Base-by-base conservation (phyloP, 2,797 vertebrate genomes). In the Glyptemys insculpta region DNA sequence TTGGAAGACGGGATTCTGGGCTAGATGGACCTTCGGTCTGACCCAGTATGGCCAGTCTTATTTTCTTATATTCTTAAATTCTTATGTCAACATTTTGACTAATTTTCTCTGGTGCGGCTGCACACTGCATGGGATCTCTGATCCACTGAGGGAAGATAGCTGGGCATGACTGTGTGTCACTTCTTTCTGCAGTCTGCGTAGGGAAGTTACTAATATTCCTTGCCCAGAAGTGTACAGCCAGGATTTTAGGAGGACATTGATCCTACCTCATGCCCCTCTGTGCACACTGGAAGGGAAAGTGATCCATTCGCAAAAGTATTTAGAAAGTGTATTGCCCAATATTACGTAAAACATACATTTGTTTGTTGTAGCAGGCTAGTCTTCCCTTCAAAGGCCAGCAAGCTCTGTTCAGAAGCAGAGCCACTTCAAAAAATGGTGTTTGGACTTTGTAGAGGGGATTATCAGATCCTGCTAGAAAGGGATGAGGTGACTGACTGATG, bases 91-190 rank as follows among this genome's bases (percentile, higher is more conserved):
- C 50, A 29, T 47, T 92, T 86, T 49, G 49, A 31, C 31, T 56
- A 34, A 16, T 21, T 78, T 62, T 85, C 11, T 53, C 15, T 27
- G 25, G 8, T 34, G n/a, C 8, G 23, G 37, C n/a, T 72, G 65
- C 68, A 19, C 25, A 14, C 6, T 21, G 1, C 5, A 0, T 59
- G 0, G 0, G 65, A 6, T 18, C 31, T 1, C 2, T 31, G 10
- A 25, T 85, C 14, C 6, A 8, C 0, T 6, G 3, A 23, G 37
- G 34, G n/a, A 74, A 25, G 19, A 37, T 34, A 56, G 1, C 14
- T 81, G 85, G 2, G 37, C 79, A 0, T 76, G 29, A 59, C n/a
- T 57, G 53, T 68, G 12, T 59, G 62, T 53, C 87, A 78, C 25
- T 88, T 0, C 52, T 49, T 1, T 0, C 37, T n/a, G 62, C 12